These are phyloP conservation scores for Simalia tracyae DNA, from an alignment of 2,797 vertebrate genomes.

Conservation along the genomic window DNA sequence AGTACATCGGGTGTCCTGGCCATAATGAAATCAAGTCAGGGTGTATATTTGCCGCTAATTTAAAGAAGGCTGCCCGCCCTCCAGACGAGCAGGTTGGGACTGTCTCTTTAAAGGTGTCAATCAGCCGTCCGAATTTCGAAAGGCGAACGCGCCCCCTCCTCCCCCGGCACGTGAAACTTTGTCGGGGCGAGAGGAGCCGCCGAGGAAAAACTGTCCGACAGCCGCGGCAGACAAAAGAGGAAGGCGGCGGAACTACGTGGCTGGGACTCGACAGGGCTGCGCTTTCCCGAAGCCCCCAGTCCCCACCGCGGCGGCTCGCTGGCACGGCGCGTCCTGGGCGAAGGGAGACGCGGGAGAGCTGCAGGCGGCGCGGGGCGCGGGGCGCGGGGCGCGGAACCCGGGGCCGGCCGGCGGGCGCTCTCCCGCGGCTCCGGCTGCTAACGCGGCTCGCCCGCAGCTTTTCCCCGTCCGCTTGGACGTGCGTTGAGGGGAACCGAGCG, in stretches of 20 bases:
- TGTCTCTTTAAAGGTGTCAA: conserved; percentile 1
- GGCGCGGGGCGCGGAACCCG: not conserved
- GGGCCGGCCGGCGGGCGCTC: not conserved
- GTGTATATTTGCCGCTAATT: not conserved
- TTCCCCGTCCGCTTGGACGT: not conserved
- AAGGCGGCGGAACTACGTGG: conserved; percentile 53
- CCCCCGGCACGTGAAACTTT: conserved; percentile 46
- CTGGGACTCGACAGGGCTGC: conserved; percentile 25
- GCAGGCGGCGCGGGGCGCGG: not conserved
- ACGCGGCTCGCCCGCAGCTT: not conserved
- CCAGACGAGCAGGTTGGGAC: not conserved
- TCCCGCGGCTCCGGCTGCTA: not conserved
- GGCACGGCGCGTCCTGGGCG: not conserved
- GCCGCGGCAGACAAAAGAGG: conserved; percentile 58
- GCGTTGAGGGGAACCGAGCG: not conserved
- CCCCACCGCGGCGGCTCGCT: not conserved
- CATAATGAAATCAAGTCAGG: not conserved
- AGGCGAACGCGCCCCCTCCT: conserved; percentile 2
- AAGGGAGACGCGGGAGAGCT: not conserved
- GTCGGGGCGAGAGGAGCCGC: conserved; percentile 31
- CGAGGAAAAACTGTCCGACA: conserved; percentile 21
- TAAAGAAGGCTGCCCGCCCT: not conserved
- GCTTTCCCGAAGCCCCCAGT: not conserved
- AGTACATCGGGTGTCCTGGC: too few species aligned
- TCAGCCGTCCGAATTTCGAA: not conserved